Base-by-base conservation (phyloP, 2,113 vertebrate genomes). In the Trogon surrucura region DNA sequence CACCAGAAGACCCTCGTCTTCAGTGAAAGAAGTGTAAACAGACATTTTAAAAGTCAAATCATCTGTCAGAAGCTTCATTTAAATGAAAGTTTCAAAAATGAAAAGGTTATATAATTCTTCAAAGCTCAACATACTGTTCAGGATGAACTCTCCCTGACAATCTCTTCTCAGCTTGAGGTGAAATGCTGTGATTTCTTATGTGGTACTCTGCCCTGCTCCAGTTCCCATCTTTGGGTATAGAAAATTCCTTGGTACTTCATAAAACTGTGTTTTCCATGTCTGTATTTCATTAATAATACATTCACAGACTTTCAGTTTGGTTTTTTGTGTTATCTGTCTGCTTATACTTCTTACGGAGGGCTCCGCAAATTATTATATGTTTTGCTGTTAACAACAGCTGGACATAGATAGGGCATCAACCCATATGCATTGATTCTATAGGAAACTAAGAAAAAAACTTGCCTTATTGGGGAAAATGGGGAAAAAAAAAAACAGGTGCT, bases 191-290 rank as follows among this genome's bases (percentile, higher is more conserved):
- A 54, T 60, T 91, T 70, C 44, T 81, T 66, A 30, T 7, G 3
- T n/a, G 11, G 12, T 9, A 9, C 17, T 85, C 32, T 75, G 9
- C 84, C 16, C 9, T 0, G 0, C 7, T 48, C 19, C 60, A 67
- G 56, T 72, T 75, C 29, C 79, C 23, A 18, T 17, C 4, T 47
- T 66, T 61, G 73, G 4, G 16, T 66, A 9, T 58, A 27, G 26
- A 50, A 70, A 51, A 70, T 78, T 45, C 53, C 19, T 72, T 67
- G 7, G 9, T 69, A 26, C 26, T 65, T 86, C 32, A 62, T 16
- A 45, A 93, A 70, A 8, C 11, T 0, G 0, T 2, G 0, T 83
- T 77, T 83, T 73, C 14, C n/a, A 58, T 4, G 1, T 13, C 47
- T 58, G 30, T 16, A 38, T 85, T 81, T 91, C 20, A 32, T 62